Base-by-base conservation (phyloP, 2,797 vertebrate species). In the Intellagama lesueurii region DNA sequence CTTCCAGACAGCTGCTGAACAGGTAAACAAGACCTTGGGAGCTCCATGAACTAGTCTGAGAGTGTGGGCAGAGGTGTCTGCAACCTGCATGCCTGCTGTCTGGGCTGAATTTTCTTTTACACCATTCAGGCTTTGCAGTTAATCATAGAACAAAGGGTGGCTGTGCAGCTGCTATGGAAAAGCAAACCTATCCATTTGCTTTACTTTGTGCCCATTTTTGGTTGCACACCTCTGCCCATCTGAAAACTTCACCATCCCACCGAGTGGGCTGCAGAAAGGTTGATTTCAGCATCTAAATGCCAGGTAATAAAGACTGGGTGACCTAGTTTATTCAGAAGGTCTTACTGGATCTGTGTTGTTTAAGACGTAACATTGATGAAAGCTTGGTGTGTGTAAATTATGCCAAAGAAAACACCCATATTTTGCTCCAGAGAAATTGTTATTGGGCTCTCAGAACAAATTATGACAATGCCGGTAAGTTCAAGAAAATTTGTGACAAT, bases 1-100 rank as follows among this genome's bases (percentile, higher is more conserved):
- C 70, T 86, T 95, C 83, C 77, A 69, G 83, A 44, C 17, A 5
- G 52, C 87, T 17, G 68, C 86, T 89, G 92, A 96, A 91, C 88
- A 95, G 91, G 86, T 93, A 89, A 94, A 95, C 90, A 88, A 85
- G 56, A 76, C 73, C 93, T 87, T 83, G 81, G 90, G 85, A 88
- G 77, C 91, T 60, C 81, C 68, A 88, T 90, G 81, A 88, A 89
- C 91, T 92, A 87, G 91, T 94, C 86, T 14, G 14, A 90, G 86
- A 87, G 81, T 30, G 44, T 68, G 83, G 1, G 0, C 4, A 86
- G 89, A 91, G 81, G 69, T 86, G 84, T 86, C 78, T 0, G 30
- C 81, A 94, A 90, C 6, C 56, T 88, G 80, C 88, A 47, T 47
- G 60, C 64, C 86, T 90, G 90, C 89, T 90, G 85, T 83, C 68